These are phyloP conservation scores for Erpornis zantholeuca DNA, from an alignment of 2,113 vertebrate genomes.

Conservation along the genomic window DNA sequence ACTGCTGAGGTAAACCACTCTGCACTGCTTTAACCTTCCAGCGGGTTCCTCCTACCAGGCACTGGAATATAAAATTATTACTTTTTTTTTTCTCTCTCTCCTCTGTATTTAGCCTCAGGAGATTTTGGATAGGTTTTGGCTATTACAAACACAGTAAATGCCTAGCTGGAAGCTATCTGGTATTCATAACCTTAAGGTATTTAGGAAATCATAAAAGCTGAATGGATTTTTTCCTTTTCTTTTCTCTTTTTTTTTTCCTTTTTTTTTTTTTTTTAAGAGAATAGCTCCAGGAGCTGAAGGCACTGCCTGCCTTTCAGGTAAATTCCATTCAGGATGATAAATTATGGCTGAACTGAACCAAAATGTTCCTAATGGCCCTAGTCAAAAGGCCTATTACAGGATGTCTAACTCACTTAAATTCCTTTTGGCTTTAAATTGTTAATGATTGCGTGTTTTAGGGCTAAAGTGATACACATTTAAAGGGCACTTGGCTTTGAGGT, in stretches of 20 bases:
- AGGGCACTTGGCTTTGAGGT: constrained; percentile 64
- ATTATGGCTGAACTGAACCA: constrained; percentile 56
- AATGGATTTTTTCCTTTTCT: not conserved
- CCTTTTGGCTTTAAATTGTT: constrained; percentile 68
- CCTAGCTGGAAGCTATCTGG: constrained; percentile 25
- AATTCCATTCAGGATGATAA: constrained; percentile 63
- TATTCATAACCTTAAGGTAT: constrained; percentile 44
- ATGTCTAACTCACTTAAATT: constrained; percentile 75
- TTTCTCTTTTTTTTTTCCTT: no score
- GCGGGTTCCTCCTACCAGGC: not conserved
- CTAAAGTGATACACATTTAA: constrained; percentile 25
- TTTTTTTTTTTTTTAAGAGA: not conserved
- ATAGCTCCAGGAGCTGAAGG: not conserved
- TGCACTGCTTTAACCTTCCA: not conserved
- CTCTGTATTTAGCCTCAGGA: constrained; percentile 40
- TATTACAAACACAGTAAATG: constrained; percentile 45
- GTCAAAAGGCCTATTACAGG: constrained; percentile 69
- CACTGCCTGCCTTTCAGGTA: constrained; percentile 47
- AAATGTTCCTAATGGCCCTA: constrained; percentile 67
- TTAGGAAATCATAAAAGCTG: constrained; percentile 31
- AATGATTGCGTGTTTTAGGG: constrained; percentile 63
- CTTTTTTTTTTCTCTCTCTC: not conserved
- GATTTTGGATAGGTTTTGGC: constrained; percentile 31
- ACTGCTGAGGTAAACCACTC: not conserved
- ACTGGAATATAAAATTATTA: constrained; percentile 30